phyloP scores from a whole-genome alignment of 2,888 invertebrate genomes.

The Meliscaeva auricollis region DNA sequence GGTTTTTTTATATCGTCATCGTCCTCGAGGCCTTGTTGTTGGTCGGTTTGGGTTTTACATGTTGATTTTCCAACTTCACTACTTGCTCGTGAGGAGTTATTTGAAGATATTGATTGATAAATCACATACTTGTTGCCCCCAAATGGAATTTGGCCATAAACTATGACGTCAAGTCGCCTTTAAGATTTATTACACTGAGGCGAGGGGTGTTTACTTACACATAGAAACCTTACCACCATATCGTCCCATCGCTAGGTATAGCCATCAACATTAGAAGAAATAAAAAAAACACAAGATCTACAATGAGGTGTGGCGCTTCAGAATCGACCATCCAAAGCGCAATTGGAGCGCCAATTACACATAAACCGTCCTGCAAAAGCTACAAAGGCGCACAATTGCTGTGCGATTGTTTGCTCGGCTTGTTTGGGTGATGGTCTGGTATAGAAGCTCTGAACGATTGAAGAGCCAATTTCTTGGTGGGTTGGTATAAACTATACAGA shows the following conservation, averaged over 20 bases:
- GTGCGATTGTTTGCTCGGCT: slow-evolving; percentile 23
- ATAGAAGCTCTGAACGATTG: slow-evolving; percentile 31
- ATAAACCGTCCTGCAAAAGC: slow-evolving; percentile 52
- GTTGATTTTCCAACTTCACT: slow-evolving; percentile 52
- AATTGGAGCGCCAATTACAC: slow-evolving; percentile 69
- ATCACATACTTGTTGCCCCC: slow-evolving; percentile 71
- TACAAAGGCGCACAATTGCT: slow-evolving; percentile 44
- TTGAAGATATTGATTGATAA: slow-evolving; percentile 63
- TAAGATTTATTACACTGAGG: slow-evolving; percentile 23
- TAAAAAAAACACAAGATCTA: slow-evolving; percentile 25
- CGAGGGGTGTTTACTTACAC: not conserved
- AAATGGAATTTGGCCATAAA: slow-evolving; percentile 56
- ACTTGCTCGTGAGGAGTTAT: slow-evolving; percentile 7
- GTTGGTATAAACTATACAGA: not conserved
- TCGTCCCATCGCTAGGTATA: too few species aligned
- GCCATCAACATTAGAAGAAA: not conserved
- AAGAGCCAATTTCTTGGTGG: slow-evolving; percentile 35
- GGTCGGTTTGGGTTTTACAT: slow-evolving; percentile 32
- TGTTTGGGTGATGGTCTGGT: not conserved
- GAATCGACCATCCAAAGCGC: slow-evolving; percentile 56
- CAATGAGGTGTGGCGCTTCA: slow-evolving; percentile 65
- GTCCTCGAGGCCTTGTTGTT: not conserved
- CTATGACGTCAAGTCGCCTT: slow-evolving; percentile 28
- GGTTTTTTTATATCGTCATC: slow-evolving; percentile 40
- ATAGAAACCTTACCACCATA: not conserved